Base-by-base conservation (phyloP, 2,113 vertebrate genomes). In the Amia ocellicauda region DNA sequence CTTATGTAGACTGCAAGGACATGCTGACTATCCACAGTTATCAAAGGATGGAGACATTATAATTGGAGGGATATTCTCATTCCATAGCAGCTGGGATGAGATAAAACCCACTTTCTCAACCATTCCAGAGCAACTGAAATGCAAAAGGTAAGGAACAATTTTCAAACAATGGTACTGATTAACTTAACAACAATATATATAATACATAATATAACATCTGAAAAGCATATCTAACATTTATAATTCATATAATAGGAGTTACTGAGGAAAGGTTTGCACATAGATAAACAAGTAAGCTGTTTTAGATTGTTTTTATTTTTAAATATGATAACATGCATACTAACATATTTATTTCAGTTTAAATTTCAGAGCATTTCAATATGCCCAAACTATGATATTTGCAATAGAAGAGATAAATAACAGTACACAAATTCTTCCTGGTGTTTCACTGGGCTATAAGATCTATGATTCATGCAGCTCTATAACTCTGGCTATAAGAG, bases 321-420 rank as follows among this genome's bases (percentile, higher is more conserved):
- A n/a, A n/a, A n/a, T n/a, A n/a, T n/a, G n/a, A n/a, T n/a, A n/a
- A n/a, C n/a, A n/a, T n/a, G n/a, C n/a, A n/a, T n/a, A n/a, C n/a
- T n/a, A n/a, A n/a, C n/a, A n/a, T n/a, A n/a, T n/a, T n/a, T n/a
- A n/a, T n/a, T n/a, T n/a, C n/a, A n/a, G n/a, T n/a, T n/a, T n/a
- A n/a, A n/a, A 86, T 73, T 85, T 84, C 66, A 86, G 84, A 69
- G 81, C 69, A 0, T 81, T 90, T 65, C 88, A 88, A 58, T 83
- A 72, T 63, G 69, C 79, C 19, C 84, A 86, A 63, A 76, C 86
- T 3, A 83, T 88, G 83, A 69, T 85, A 4, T 89, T 87, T 78
- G 83, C 88, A n/a, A 81, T 86, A 28, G 81, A 85, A 42, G 83
- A 89, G 64, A 86, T 89, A 31, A 89, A 89, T 58, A 86, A 87